Evolutionary conservation across 2,888 invertebrate genomes (phyloP).

Genomic region (Phlogophora meticulosa): DNA sequence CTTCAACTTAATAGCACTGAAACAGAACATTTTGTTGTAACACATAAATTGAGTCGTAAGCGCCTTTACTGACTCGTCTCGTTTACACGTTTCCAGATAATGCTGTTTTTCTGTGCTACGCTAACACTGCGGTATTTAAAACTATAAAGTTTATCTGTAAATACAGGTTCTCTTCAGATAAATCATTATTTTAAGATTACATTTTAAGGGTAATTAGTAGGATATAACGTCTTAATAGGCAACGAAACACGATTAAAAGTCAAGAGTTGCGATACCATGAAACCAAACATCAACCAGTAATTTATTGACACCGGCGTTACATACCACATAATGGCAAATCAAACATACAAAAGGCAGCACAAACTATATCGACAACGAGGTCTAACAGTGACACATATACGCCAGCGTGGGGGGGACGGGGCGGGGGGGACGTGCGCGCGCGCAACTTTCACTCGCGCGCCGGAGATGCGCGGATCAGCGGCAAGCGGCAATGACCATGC

Average conservation of each 20-base stretch:
- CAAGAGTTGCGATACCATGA: not conserved
- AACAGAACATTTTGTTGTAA: not conserved
- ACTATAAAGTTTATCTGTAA: not conserved
- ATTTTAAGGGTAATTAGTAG: no score
- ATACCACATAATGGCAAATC: conserved; percentile 22
- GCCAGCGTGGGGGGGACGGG: conserved; percentile 35
- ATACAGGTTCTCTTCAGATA: not conserved
- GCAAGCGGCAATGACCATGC: conserved; percentile 85
- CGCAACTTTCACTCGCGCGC: conserved; percentile 85
- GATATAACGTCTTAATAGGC: not conserved
- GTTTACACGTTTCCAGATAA: not conserved
- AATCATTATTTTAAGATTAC: not conserved
- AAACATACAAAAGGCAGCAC: conserved; percentile 45
- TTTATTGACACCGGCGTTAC: conserved; percentile 12
- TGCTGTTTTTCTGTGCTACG: not conserved
- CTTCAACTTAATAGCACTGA: no score
- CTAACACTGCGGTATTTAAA: not conserved
- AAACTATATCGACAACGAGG: conserved; percentile 55
- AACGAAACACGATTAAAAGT: not conserved
- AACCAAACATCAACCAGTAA: conserved; percentile 7
- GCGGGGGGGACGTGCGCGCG: conserved; percentile 53
- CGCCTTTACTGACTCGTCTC: not conserved
- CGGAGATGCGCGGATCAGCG: conserved; percentile 71
- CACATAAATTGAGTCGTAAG: not conserved
- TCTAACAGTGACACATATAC: conserved; percentile 72